phyloP scores from a whole-genome alignment of 2,113 vertebrate species.

The Cranoglanis bouderius region DNA sequence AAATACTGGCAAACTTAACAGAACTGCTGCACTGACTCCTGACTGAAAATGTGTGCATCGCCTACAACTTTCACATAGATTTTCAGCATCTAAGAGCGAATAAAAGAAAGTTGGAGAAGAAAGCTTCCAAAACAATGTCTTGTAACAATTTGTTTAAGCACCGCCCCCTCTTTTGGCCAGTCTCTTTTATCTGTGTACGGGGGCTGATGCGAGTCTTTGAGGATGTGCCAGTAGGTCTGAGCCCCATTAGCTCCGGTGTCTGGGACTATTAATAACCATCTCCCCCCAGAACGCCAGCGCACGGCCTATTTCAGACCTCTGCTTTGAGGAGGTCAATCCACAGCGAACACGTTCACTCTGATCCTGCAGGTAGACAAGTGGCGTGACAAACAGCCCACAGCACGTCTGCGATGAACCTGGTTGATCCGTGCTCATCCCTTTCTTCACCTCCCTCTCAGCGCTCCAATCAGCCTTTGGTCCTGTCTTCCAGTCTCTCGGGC shows the following conservation, averaged over 20 bases:
- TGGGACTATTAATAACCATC: constrained; percentile 66
- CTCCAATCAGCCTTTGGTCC: constrained; percentile 18
- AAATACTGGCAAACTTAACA: background rate
- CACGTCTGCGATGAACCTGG: constrained; percentile 28
- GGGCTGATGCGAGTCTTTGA: constrained; percentile 55
- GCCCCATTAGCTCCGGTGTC: constrained; percentile 62
- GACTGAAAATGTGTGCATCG: constrained; percentile 15
- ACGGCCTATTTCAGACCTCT: constrained; percentile 59
- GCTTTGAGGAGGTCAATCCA: constrained; percentile 68
- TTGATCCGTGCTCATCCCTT: constrained; percentile 40
- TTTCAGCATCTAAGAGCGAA: constrained; percentile 9
- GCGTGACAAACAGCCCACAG: constrained; percentile 42
- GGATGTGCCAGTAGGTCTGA: constrained; percentile 60
- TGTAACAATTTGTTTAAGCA: constrained; percentile 52
- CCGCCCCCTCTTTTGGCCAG: constrained; percentile 36
- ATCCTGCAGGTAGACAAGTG: constrained; percentile 45
- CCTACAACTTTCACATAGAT: constrained; percentile 27
- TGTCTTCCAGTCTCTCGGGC: background rate
- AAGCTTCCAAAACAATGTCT: constrained; percentile 46
- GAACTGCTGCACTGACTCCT: background rate
- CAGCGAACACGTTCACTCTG: constrained; percentile 39
- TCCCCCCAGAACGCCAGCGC: constrained; percentile 45
- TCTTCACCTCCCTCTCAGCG: constrained; percentile 19
- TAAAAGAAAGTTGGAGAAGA: constrained; percentile 14
- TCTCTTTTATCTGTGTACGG: constrained; percentile 53